Percentiles rank a stretch among this genome's conserved stretches.
phyloP scores from a whole-genome alignment of 1,140 invertebrate genomes.

The Aplysia californica region DNA sequence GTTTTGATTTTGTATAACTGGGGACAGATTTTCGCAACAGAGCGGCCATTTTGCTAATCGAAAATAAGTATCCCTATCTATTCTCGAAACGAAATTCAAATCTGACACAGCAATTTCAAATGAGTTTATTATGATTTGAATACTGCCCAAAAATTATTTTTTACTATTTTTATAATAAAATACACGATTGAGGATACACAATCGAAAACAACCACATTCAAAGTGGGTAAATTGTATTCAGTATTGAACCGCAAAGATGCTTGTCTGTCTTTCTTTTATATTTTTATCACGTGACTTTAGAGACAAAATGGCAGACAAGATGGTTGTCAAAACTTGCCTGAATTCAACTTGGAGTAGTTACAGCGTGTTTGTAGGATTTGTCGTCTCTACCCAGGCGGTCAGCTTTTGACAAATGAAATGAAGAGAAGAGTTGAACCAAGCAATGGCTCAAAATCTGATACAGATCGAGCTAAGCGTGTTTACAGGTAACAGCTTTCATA shows the following conservation, averaged over 20 bases:
- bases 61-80: too few species aligned
- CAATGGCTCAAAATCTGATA: conserved; percentile 34
- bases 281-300: conserved; percentile 19
- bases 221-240: too few species aligned
- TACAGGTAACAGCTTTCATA: conserved; percentile 28
- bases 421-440: conserved; percentile 32
- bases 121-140: neutral
- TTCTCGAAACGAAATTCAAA: neutral
- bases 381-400: conserved; percentile 1
- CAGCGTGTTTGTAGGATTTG: neutral
- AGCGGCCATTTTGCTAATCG: conserved; percentile 24
- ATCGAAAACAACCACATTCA: too few species aligned
- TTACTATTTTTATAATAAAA: neutral
- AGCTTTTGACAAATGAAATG: conserved; percentile 33
- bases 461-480: conserved; percentile 34
- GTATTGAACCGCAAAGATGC: too few species aligned
- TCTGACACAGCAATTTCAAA: neutral
- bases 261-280: neutral
- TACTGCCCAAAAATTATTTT: neutral
- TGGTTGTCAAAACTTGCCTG: conserved; percentile 7
- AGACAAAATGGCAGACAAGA: conserved; percentile 22
- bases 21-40: conserved; percentile 9
- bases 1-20: neutral
- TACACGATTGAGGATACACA: too few species aligned
- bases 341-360: neutral